phyloP scores from a whole-genome alignment of 2,113 vertebrate genomes.

The Periophthalmus modestus region DNA sequence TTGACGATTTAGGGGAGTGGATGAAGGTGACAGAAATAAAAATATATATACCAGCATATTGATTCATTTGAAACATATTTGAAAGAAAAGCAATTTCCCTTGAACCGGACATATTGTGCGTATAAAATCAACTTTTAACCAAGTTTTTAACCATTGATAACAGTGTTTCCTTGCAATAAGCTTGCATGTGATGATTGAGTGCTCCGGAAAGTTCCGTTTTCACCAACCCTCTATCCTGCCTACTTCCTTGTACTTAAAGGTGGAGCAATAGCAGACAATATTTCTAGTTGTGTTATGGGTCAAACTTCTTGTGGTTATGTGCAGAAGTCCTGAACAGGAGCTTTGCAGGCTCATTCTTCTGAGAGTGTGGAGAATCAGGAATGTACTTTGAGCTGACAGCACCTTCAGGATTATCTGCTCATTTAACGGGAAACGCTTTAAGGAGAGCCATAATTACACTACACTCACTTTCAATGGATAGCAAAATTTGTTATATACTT shows the following conservation, averaged over 20 bases:
- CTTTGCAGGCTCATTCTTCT: conserved; percentile 17
- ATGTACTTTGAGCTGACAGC: conserved; percentile 31
- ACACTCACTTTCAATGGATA: background rate
- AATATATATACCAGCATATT: background rate
- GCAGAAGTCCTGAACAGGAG: background rate
- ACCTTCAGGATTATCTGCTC: background rate
- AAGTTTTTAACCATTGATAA: too few relatives aligned
- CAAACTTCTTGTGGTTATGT: conserved; percentile 13
- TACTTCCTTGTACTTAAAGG: too few relatives aligned
- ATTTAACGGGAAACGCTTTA: conserved; percentile 1
- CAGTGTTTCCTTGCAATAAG: too few relatives aligned
- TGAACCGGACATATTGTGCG: too few relatives aligned
- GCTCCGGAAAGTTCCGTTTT: too few relatives aligned
- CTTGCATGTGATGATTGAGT: too few relatives aligned
- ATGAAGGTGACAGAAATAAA: conserved; percentile 74
- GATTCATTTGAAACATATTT: background rate
- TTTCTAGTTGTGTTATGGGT: background rate
- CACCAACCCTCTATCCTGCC: too few relatives aligned
- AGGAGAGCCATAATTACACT: background rate
- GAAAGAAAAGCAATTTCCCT: background rate
- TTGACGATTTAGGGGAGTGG: conserved; percentile 73
- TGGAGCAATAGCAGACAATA: background rate
- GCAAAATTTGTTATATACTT: background rate
- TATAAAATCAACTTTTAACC: too few relatives aligned
- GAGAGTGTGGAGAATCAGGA: conserved; percentile 50